Base-by-base conservation (phyloP, 2,888 invertebrate genomes). In the Leptopterna dolabrata region DNA sequence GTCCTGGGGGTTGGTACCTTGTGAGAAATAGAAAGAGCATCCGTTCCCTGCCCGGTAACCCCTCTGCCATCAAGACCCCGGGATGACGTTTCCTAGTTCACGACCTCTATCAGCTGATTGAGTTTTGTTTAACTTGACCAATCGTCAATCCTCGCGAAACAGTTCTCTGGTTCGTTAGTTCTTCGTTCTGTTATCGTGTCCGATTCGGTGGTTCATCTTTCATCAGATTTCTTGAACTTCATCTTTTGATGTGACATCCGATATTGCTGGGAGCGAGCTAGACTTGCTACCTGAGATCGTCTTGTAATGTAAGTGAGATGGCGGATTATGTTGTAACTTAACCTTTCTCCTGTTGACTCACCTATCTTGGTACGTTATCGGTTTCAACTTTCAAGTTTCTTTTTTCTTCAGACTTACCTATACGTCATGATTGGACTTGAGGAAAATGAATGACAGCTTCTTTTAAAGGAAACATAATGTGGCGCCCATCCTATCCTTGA, bases 21-120 rank as follows among this genome's bases (percentile, higher is more conserved):
- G 90, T 90, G 90, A 90, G 90, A 90, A 90, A 89, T 89, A 89
- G 89, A 88, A 89, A 89, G 88, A 89, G 89, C 90, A 90, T 89
- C 90, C 90, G 90, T 90, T 90, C 90, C 90, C 90, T 29, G 71
- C 70, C 83, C 30, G 55, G 27, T 55, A 14, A 6, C 41, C 36
- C 83, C 41, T 24, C 19, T 76, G 30, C 45, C 85, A 16, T 41
- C 24, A 43, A 3, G 30, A 36, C 76, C 4, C 43, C 43, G 7
- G n/a, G 41, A 78, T 78, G 78, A 45, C 45, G 45, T 78, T 36
- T 45, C 11, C 7, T 19, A 63, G 63, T 63, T 63, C 63, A 45
- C 24, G 73, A 73, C 73, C 41, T 41, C 36, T 36, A 73, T 73
- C 73, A 73, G 73, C 73, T 73, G 73, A 19, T 30, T 73, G 0